Percentiles rank a stretch among this genome's conserved stretches.
These are phyloP conservation scores for Myotis myotis DNA, from an alignment of 2,797 vertebrate genomes.

Conservation along the genomic window DNA sequence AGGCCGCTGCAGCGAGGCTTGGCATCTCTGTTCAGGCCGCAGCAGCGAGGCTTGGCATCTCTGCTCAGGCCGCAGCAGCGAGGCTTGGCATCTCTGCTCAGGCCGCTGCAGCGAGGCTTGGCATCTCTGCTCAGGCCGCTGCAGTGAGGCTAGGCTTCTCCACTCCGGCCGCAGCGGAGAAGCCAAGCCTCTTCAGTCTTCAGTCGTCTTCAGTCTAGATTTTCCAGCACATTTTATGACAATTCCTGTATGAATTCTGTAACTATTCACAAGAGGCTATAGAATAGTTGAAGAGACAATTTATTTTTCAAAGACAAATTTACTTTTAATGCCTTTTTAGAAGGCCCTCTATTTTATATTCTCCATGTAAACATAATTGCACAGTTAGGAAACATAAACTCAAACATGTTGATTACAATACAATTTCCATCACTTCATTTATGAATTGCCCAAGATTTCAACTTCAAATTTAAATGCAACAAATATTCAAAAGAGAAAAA, in stretches of 20 bases:
- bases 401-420: conserved; percentile 57
- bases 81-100: too few relatives aligned
- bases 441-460: conserved; percentile 52
- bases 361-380: neutral
- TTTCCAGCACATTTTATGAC: conserved; percentile 12
- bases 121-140: too few relatives aligned
- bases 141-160: too few relatives aligned
- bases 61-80: too few relatives aligned
- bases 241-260: conserved; percentile 3
- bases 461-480: conserved; percentile 56
- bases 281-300: conserved; percentile 28
- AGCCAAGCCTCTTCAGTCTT: too few relatives aligned
- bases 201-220: neutral
- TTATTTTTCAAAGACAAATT: conserved; percentile 53
- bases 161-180: too few relatives aligned
- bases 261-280: conserved; percentile 37
- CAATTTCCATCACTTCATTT: conserved; percentile 44
- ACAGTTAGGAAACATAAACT: conserved; percentile 53
- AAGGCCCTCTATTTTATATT: conserved; percentile 48
- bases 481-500: neutral
- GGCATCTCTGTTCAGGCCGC: too few relatives aligned
- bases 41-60: too few relatives aligned
- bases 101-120: too few relatives aligned
- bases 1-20: too few relatives aligned
- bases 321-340: conserved; percentile 28